These are phyloP conservation scores for Gymnarchus niloticus DNA, from an alignment of 2,113 vertebrate genomes.

Conservation along the genomic window DNA sequence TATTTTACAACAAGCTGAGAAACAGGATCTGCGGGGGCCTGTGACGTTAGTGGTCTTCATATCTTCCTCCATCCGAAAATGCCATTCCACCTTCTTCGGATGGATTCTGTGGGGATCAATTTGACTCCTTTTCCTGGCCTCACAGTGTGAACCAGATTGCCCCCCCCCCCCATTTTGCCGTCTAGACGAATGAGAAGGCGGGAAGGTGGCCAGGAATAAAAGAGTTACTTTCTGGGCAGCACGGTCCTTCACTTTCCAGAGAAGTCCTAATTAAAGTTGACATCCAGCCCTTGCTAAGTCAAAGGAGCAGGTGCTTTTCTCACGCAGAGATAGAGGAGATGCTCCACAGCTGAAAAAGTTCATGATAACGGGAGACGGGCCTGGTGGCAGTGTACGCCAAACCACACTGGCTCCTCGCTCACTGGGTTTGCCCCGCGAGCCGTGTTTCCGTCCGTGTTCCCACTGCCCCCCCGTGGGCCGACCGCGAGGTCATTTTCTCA, in stretches of 20 bases:
- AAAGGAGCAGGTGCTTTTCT: constrained; percentile 30
- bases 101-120: constrained; percentile 44
- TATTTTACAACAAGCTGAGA: not conserved
- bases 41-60: not conserved
- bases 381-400: not conserved
- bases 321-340: constrained; percentile 27
- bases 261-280: constrained; percentile 30
- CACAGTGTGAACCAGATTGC: constrained; percentile 17
- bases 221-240: constrained; percentile 1
- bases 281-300: constrained; percentile 19
- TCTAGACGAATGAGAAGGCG: constrained; percentile 51
- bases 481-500: too few species aligned
- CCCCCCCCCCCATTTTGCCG: constrained; percentile 40
- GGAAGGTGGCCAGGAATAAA: not conserved
- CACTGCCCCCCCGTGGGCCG: too few species aligned
- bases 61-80: constrained; percentile 12
- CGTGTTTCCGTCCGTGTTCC: too few species aligned
- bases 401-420: too few species aligned
- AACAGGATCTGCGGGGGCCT: not conserved
- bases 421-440: too few species aligned
- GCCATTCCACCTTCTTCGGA: constrained; percentile 27
- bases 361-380: not conserved
- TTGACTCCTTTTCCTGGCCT: constrained; percentile 48
- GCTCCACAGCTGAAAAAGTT: not conserved
- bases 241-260: constrained; percentile 22